These are phyloP conservation scores for Boulengeromyrus knoepffleri DNA, from an alignment of 2,113 vertebrate species.

Conservation along the genomic window DNA sequence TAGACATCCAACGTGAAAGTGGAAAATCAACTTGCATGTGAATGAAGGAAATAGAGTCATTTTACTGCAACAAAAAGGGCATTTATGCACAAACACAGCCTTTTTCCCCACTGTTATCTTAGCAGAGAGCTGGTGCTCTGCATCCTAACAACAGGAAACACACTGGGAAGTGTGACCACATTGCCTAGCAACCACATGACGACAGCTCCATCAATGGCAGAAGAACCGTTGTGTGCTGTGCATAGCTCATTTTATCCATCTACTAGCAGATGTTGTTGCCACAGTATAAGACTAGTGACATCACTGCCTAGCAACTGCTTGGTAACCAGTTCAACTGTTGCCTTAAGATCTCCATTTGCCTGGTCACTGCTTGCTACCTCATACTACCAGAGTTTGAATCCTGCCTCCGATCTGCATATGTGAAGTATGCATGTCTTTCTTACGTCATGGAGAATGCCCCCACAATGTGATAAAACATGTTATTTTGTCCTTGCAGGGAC, in stretches of 20 bases:
- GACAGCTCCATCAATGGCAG: neutral
- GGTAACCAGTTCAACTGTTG: neutral
- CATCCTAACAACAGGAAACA: slow-evolving; percentile 3
- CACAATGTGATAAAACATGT: neutral
- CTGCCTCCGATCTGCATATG: neutral
- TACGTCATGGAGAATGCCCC: neutral
- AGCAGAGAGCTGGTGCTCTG: neutral
- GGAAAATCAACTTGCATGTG: neutral
- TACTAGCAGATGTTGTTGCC: neutral
- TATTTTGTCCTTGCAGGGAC: neutral
- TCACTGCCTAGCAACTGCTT: neutral
- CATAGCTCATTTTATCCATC: neutral
- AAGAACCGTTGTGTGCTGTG: neutral
- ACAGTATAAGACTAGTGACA: neutral
- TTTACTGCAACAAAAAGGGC: neutral
- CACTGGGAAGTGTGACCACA: neutral
- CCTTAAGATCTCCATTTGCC: neutral
- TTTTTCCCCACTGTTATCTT: neutral
- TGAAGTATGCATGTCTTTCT: neutral
- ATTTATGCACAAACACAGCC: neutral
- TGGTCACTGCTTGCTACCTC: neutral
- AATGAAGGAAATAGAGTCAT: neutral
- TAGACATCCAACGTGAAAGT: neutral
- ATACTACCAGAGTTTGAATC: neutral
- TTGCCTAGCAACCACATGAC: slow-evolving; percentile 2